phyloP scores from a whole-genome alignment of 2,113 vertebrate species.

The Amblyopsis rosae region DNA sequence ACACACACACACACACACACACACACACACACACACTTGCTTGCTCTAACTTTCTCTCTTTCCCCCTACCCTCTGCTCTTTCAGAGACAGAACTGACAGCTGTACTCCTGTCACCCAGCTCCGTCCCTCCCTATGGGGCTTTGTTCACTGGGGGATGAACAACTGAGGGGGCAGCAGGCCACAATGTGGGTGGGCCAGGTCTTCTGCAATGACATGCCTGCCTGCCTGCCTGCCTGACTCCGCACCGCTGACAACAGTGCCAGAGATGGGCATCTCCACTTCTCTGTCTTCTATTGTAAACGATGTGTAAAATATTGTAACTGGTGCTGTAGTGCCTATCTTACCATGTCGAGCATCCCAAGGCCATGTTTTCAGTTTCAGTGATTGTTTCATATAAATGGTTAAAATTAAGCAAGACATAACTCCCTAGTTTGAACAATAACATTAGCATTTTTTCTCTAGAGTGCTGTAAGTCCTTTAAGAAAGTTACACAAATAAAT shows the following conservation, averaged over 20 bases:
- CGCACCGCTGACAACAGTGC: slow-evolving; percentile 48
- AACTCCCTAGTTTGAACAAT: too few species aligned
- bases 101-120: slow-evolving; percentile 50
- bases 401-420: too few species aligned
- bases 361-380: too few species aligned
- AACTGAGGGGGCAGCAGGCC: slow-evolving; percentile 67
- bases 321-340: slow-evolving; percentile 23
- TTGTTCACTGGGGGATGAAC: slow-evolving; percentile 67
- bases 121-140: slow-evolving; percentile 46
- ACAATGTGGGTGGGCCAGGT: slow-evolving; percentile 76
- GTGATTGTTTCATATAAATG: too few species aligned
- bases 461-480: background rate
- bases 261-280: slow-evolving; percentile 28
- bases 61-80: slow-evolving; percentile 2
- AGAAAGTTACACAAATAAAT: slow-evolving; percentile 25
- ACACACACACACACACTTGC: slow-evolving; percentile 4
- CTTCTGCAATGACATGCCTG: slow-evolving; percentile 38
- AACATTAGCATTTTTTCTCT: too few species aligned
- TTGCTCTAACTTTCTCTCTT: slow-evolving; percentile 7
- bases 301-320: slow-evolving; percentile 45
- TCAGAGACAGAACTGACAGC: slow-evolving; percentile 68
- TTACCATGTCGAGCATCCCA: slow-evolving; percentile 19
- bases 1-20: background rate
- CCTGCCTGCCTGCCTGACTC: slow-evolving; percentile 38
- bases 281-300: slow-evolving; percentile 45